Base-by-base conservation (phyloP, 2,113 vertebrate species). In the Scomber colias region DNA sequence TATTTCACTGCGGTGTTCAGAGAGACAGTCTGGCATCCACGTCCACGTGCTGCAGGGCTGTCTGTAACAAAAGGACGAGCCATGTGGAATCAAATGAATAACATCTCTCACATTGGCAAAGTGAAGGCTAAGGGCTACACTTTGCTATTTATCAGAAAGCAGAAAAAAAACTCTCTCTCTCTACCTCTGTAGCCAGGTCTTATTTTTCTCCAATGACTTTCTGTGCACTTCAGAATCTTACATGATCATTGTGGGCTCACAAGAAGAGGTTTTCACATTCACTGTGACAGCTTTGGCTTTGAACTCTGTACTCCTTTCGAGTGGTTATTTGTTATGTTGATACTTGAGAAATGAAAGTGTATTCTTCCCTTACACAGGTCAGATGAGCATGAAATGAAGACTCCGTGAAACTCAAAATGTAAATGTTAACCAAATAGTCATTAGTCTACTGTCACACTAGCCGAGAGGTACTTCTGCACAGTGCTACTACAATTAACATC, bases 1-100 rank as follows among this genome's bases (percentile, higher is more conserved):
- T 83, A 62, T 90, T 84, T 93, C 61, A 78, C 79, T 7, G 69
- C 9, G 10, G 24, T 49, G 68, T 81, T 82, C 76, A 59, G 56
- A 64, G 15, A 24, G 55, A 73, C 71, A 66, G 1, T 48, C 30
- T 46, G 70, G 53, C 71, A 50, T 71, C 62, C 56, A 8, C 0
- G 21, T 60, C 67, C 76, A 77, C 13, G 11, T 80, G 75, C 11
- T 35, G 2, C 35, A 51, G 50, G 40, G 8, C 44, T 19, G 68
- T 50, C 27, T n/a, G 7, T 24, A 7, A 15, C 5, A 12, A 63
- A 48, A 17, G 19, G 17, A 69, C 0, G 13, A 56, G 13, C 14
- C 50, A 24, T 4, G 10, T 30, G 40, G 50, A 59, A 66, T 31
- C 40, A 15, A 55, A 51, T 3, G 8, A 17, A 64, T 19, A 31